Base-by-base conservation (phyloP, 1,140 invertebrate species). In the Anoplolepis gracilipes region DNA sequence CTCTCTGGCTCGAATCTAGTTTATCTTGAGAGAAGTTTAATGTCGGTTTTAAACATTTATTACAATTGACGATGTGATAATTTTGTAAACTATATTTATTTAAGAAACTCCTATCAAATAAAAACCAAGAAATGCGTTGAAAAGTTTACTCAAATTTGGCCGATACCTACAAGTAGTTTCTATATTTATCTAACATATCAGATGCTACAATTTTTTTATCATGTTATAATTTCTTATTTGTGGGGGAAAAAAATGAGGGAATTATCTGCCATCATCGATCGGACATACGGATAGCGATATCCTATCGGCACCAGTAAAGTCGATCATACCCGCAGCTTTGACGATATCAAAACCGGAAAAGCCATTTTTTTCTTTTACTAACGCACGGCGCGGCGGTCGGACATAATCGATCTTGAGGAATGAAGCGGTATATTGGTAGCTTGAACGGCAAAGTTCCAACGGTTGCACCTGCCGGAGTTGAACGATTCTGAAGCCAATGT, bases 271-370 rank as follows among this genome's bases (percentile, higher is more conserved):
- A 49, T 70, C 25, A 22, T 57, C 25, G 16, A 79, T 49, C 36
- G 19, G 25, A 59, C 36, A 28, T 42, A 11, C 11, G 10, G 42
- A 36, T 33, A 25, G 19, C n/a, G 11, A 72, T 73, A 16, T 72
- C 33, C 4, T 53, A 67, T 78, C n/a, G n/a, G 10, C 3, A 57
- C 11, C 36, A 16, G 36, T 59, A 65, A 59, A 72, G 22, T 81
- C 46, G 62, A 39, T 33, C 36, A 33, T 82, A 46, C 53, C 53
- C 53, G 67, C 67, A 72, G 36, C 30, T 72, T 61, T n/a, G 55
- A 72, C 22, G 49, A 19, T 82, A 73, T 82, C 53, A 69, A 30
- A 82, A 73, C 39, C 55, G 55, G 67, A 82, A 73, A 46, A 82
- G 19, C 36, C 13, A 61, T 61, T 82, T 73, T 46, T 6, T 61